Conservation (phyloP, 2,797 vertebrate species). For the Toxotes lorentzi region DNA sequence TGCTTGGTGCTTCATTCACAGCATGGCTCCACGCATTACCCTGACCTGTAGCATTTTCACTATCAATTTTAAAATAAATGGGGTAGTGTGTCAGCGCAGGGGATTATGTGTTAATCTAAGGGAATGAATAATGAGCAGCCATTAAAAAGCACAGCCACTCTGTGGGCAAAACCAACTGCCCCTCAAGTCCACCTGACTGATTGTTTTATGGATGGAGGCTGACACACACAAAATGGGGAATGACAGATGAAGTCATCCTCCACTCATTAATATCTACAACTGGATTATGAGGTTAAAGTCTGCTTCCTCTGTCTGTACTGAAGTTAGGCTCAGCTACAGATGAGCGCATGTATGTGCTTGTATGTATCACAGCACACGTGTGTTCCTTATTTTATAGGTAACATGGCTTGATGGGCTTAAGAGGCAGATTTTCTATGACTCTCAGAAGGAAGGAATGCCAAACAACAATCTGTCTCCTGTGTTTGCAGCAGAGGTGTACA, state of each 20-base stretch:
- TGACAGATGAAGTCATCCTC: conserved; percentile 76
- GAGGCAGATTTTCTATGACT: conserved; percentile 51
- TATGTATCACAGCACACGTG: not conserved
- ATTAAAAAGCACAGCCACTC: conserved; percentile 67
- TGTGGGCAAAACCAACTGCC: conserved; percentile 56
- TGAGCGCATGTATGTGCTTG: not conserved
- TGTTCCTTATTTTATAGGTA: conserved; percentile 28
- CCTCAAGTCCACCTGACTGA: conserved; percentile 71
- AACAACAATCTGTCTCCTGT: conserved; percentile 57
- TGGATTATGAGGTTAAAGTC: conserved; percentile 75
- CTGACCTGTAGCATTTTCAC: conserved; percentile 76
- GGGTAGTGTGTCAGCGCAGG: conserved; percentile 67
- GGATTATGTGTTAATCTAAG: conserved; percentile 75
- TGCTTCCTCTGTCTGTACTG: conserved; percentile 25
- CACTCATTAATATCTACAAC: conserved; percentile 78
- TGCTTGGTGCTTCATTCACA: conserved; percentile 40
- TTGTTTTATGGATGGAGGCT: conserved; percentile 72
- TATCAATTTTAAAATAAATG: conserved; percentile 78
- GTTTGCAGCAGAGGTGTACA: conserved; percentile 45
- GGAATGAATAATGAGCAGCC: conserved; percentile 73
- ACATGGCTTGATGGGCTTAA: conserved; percentile 48
- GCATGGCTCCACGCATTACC: conserved; percentile 43
- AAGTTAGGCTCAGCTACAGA: conserved; percentile 20
- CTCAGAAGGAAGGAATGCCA: conserved; percentile 42
- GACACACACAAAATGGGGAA: conserved; percentile 72